A percentile compares a stretch with the other conserved stretches of the same genome.
phyloP scores from a whole-genome alignment of 2,113 vertebrate genomes.

The Acinonyx jubatus region DNA sequence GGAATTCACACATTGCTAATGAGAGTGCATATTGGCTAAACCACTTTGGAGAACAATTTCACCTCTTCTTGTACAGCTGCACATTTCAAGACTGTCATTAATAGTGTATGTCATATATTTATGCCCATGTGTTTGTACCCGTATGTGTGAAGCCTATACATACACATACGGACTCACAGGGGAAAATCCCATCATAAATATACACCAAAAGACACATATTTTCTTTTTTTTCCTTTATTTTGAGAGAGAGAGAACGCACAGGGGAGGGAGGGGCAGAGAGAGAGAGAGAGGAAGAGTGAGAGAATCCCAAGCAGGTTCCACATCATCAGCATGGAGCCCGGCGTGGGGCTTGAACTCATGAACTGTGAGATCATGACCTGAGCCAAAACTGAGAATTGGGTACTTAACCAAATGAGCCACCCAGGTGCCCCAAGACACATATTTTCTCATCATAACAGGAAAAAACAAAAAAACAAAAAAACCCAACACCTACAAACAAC shows the following conservation, averaged over 20 bases:
- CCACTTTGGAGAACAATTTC: not conserved
- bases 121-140: not conserved
- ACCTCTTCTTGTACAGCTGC: not conserved
- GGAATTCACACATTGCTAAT: constrained; percentile 16
- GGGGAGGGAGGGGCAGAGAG: too few relatives aligned
- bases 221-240: too few relatives aligned
- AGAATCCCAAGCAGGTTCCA: too few relatives aligned
- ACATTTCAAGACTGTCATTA: not conserved
- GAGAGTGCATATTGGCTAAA: not conserved
- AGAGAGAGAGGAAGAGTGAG: too few relatives aligned
- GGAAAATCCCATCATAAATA: not conserved
- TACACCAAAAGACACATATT: not conserved
- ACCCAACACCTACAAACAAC: not conserved
- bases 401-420: too few relatives aligned
- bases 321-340: too few relatives aligned
- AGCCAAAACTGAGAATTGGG: too few relatives aligned
- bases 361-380: too few relatives aligned
- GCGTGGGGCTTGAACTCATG: too few relatives aligned
- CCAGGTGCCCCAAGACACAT: too few relatives aligned
- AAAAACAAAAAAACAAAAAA: not conserved
- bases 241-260: too few relatives aligned
- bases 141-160: not conserved
- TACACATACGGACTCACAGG: not conserved
- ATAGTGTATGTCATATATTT: not conserved
- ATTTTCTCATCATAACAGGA: not conserved